Conservation (phyloP, 2,797 vertebrate species). For the Hemibagrus guttatus region DNA sequence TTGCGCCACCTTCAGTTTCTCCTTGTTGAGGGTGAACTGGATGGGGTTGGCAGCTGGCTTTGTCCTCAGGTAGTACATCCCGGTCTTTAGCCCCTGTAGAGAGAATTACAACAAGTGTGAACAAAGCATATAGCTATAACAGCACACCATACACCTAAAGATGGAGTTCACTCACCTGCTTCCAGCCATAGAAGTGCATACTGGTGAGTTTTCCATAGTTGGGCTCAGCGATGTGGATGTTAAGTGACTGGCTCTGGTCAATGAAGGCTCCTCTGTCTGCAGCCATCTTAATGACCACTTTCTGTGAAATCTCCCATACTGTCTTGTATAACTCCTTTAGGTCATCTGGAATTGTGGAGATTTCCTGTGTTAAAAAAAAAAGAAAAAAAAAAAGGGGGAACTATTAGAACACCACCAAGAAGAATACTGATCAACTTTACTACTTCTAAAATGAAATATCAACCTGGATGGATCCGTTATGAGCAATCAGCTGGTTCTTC, state of each 20-base stretch:
- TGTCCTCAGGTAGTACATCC: constrained; percentile 97
- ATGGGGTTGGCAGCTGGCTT: constrained; percentile 96
- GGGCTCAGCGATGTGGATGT: constrained; percentile 97
- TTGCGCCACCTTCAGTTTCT: constrained; percentile 84
- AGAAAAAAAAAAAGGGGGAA: neutral
- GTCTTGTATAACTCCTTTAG: constrained; percentile 96
- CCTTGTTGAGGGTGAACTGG: constrained; percentile 97
- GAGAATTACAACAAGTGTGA: neutral
- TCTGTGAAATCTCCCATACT: constrained; percentile 98
- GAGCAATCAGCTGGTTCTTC: constrained; percentile 95
- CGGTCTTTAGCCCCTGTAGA: constrained; percentile 91
- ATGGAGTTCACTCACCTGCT: constrained; percentile 76
- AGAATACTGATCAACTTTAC: neutral
- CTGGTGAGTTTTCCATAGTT: constrained; percentile 98
- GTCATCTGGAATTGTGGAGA: constrained; percentile 85
- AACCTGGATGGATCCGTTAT: constrained; percentile 96
- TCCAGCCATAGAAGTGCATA: constrained; percentile 99
- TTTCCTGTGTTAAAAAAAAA: constrained; percentile 69
- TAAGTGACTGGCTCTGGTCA: constrained; percentile 97
- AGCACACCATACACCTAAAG: neutral
- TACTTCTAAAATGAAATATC: neutral
- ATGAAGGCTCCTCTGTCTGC: constrained; percentile 95
- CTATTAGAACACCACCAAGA: neutral
- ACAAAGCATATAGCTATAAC: neutral
- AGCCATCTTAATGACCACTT: constrained; percentile 92